Conservation (phyloP, 2,797 vertebrate genomes). For the Synaphobranchus kaupii region DNA sequence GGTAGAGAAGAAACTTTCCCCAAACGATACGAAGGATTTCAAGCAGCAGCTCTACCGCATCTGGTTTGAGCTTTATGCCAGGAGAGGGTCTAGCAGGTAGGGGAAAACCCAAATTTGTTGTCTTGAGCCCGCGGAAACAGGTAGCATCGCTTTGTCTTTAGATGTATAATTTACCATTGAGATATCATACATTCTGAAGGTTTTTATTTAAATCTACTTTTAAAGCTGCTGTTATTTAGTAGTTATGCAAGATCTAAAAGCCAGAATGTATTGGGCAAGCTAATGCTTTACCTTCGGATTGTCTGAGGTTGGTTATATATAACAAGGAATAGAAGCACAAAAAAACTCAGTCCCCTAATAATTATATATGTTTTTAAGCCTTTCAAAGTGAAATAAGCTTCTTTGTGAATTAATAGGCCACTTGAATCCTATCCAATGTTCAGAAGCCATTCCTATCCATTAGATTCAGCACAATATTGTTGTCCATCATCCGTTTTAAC, state of each 20-base stretch:
- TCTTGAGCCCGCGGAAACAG: neutral
- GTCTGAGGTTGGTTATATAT: neutral
- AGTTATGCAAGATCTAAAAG: neutral
- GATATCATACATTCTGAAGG: too few species aligned
- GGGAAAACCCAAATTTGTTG: slow-evolving; percentile 28
- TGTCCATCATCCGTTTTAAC: neutral
- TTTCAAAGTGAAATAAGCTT: too few species aligned
- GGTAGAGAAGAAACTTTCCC: slow-evolving; percentile 73
- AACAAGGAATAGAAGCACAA: neutral
- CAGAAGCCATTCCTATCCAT: neutral
- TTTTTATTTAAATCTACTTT: neutral
- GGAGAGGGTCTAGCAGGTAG: slow-evolving; percentile 76
- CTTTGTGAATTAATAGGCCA: neutral
- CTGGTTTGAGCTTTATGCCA: slow-evolving; percentile 81
- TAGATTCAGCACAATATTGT: neutral
- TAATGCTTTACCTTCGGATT: neutral
- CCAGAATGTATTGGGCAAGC: neutral
- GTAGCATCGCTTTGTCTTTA: too few species aligned
- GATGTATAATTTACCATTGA: too few species aligned
- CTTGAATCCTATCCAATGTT: neutral
- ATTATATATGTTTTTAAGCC: neutral
- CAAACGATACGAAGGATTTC: slow-evolving; percentile 63
- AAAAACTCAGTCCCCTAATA: neutral
- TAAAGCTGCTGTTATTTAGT: too few species aligned
- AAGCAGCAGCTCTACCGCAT: slow-evolving; percentile 78